A percentile compares a stretch with the other conserved stretches of the same genome.
phyloP scores from a whole-genome alignment of 2,888 invertebrate genomes.

The Palloptera scutellata region DNA sequence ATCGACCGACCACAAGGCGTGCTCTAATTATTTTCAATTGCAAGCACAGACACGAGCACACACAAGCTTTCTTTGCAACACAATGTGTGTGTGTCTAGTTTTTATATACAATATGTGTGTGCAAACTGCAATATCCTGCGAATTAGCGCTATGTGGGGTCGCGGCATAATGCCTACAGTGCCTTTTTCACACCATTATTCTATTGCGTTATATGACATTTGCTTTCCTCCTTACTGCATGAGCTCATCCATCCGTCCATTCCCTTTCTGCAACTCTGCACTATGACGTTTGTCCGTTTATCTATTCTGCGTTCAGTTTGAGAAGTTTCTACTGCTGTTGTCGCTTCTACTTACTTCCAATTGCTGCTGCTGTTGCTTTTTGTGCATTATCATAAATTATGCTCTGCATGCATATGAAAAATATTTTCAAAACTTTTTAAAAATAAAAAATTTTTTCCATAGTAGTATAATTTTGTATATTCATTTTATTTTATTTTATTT shows the following conservation, averaged over 20 bases:
- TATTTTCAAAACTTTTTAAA: constrained; percentile 45
- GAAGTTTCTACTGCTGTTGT: background rate
- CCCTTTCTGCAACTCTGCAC: too few relatives aligned
- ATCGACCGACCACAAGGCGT: background rate
- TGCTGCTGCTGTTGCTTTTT: constrained; percentile 25
- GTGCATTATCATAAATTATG: constrained; percentile 55
- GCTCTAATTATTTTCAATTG: constrained; percentile 36
- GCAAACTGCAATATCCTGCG: constrained; percentile 28
- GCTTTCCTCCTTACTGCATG: constrained; percentile 16
- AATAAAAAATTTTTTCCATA: constrained; percentile 31
- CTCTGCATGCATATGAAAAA: constrained; percentile 49
- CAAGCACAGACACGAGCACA: background rate
- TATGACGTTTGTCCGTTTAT: constrained; percentile 26
- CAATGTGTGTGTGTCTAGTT: background rate
- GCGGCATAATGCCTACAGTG: constrained; percentile 3
- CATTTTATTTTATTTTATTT: constrained; percentile 10
- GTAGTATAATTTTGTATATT: constrained; percentile 24
- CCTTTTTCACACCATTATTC: constrained; percentile 33
- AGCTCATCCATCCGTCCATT: too few relatives aligned
- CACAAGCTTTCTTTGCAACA: background rate
- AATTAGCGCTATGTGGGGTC: constrained; percentile 32
- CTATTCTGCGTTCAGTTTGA: constrained; percentile 14
- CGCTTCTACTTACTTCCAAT: constrained; percentile 10
- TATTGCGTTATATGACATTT: too few relatives aligned
- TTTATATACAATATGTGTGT: background rate